Evolutionary conservation across 2,113 vertebrate genomes (phyloP).

Genomic region (Tapirus terrestris): DNA sequence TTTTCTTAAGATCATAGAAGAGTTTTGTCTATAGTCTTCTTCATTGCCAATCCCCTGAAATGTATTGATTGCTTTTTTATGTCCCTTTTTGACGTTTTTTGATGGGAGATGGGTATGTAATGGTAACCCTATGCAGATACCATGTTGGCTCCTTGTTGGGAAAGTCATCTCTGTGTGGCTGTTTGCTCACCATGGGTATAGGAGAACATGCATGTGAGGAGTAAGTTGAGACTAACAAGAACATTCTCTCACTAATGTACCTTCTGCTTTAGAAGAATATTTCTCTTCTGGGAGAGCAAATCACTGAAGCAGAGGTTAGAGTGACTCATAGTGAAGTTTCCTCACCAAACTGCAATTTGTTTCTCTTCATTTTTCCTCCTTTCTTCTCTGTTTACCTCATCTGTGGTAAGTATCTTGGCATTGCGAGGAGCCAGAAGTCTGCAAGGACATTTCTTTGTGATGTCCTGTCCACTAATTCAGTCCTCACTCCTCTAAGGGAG

Average conservation of each 20-base stretch:
- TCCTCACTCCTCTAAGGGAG: background rate
- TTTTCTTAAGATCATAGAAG: background rate
- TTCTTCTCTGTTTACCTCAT: background rate
- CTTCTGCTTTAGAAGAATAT: background rate
- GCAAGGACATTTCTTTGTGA: background rate
- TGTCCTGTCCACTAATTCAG: background rate
- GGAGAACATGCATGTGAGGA: background rate
- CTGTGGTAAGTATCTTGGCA: background rate
- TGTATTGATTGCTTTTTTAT: background rate
- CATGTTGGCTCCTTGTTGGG: too few relatives aligned
- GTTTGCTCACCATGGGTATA: background rate
- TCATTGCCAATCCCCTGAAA: background rate
- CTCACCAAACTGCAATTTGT: background rate
- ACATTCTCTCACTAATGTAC: background rate
- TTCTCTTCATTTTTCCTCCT: background rate
- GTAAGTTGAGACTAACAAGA: background rate
- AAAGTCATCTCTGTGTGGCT: background rate
- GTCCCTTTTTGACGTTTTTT: background rate
- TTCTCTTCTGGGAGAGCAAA: background rate
- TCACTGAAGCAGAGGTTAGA: background rate
- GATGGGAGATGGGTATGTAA: accelerated
- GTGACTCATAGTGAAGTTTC: background rate
- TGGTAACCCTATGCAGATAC: accelerated
- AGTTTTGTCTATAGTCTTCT: background rate
- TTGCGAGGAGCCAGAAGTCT: background rate